Evolutionary conservation across 1,140 invertebrate genomes (phyloP), one percentile per base, ranked within the genome.

Genomic region (Alviniconcha marisindica): DNA sequence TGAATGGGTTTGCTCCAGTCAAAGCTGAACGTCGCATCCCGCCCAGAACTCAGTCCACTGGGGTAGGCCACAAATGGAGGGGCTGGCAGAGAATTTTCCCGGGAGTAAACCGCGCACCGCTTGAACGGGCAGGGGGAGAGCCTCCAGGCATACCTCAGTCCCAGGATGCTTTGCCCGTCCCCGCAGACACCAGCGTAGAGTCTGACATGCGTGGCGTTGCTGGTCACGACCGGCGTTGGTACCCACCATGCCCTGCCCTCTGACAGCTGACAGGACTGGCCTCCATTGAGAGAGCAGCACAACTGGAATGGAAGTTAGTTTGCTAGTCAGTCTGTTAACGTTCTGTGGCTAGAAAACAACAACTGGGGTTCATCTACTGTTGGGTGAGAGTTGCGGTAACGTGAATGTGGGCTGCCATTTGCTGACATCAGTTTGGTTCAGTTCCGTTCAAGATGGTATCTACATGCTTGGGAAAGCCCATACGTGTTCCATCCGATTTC

Each of bases 71-170:
- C 71, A 74, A 74, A 74, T 15, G 90, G 89, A 56, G 87, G 84
- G 31, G 83, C 89, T 1, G 91, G 91, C 10, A 91, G 84, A 1
- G 82, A 79, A 44, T 86, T 87, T 0, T 84, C 78, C 21, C 51
- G 77, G 36, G 83, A 85, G 79, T 92, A 92, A 15, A 92, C 79
- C 4, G 90, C 89, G 85, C 91, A 92, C 36, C 82, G 60, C 63
- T 88, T 87, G 38, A 90, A 88, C 0, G 63, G 48, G 79, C 92
- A 92, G 0, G 92, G 92, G 15, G 89, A 85, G 63, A 90, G 88
- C 36, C 87, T 74, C 92, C 92, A 92, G n/a, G 89, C 88, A 83
- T 92, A 92, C 14, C 92, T 87, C 7, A 91, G 51, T 10, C 89
- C 89, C 56, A 86, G 83, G 0, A 88, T 63, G 54, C 60, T 78